Base-by-base conservation (phyloP, 30 jellyfish, hydroid and myxozoan species). In the Hydractinia symbiolongicarpus region DNA sequence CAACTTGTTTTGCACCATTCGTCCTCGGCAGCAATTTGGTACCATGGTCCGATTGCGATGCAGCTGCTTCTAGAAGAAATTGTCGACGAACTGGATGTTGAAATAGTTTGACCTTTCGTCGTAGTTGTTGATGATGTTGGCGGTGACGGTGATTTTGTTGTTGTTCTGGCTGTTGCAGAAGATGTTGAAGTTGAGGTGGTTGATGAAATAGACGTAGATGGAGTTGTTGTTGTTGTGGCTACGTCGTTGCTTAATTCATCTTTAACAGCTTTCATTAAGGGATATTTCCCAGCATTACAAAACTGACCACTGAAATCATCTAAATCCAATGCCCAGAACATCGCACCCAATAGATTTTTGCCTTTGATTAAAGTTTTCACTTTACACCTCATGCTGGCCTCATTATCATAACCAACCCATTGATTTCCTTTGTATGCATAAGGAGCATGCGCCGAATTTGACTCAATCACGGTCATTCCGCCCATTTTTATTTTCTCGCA, bases 311-410 rank as follows among this genome's bases (percentile, higher is more conserved):
- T 79, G 87, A 88, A 88, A 89, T 88, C 96, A 55, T 88, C 96
- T 40, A 88, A 78, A 52, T 79, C 90, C 56, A 84, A 69, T 55
- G 96, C 96, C 96, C 96, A 88, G 55, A 88, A 88, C 96, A 88
- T 88, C 30, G 96, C 96, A 14, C 96, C 96, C 11, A 61, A 72
- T 8, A 88, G 81, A 9, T 85, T 85, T 20, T 60, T 55, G 17
- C 68, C 71, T 53, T 88, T 88, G 86, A 88, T 83, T 62, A 88
- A 21, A 9, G 94, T 85, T 1, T 54, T 8, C 53, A 83, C 90
- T 79, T 84, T 88, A 56, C 61, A 77, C 77, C 60, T 55, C 67
- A 88, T 56, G 55, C 96, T 88, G 55, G 78, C 83, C 49, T 78
- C 76, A 15, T 84, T 81, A 75, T 88, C 96, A 72, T 70, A 88